Evolutionary conservation across 2,888 invertebrate species (phyloP).

Genomic region (Parascotia fuliginaria): DNA sequence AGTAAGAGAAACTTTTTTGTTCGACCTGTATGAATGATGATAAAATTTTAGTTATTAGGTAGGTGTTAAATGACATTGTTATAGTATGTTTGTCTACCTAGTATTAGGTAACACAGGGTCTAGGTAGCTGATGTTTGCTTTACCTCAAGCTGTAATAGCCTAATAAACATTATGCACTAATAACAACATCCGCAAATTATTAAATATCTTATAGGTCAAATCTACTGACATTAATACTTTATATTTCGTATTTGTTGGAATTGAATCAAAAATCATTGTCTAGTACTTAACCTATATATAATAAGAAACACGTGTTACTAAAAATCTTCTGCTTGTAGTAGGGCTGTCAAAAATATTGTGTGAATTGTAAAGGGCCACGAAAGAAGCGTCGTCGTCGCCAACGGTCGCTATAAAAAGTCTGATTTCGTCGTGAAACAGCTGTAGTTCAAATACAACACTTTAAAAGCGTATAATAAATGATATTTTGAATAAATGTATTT

Average conservation of each 20-base stretch:
- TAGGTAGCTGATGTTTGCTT: too few relatives aligned
- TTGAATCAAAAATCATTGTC: conserved; percentile 16
- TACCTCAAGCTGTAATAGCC: too few relatives aligned
- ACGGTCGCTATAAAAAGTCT: not conserved
- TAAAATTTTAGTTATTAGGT: too few relatives aligned
- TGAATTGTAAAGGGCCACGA: not conserved
- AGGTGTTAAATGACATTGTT: too few relatives aligned
- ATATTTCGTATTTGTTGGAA: conserved; percentile 8
- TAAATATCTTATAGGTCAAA: not conserved
- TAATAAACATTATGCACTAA: not conserved
- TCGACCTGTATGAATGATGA: too few relatives aligned
- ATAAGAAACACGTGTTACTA: conserved; percentile 27
- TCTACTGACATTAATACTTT: not conserved
- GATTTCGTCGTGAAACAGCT: not conserved
- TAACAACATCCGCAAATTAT: not conserved
- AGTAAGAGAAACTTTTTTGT: too few relatives aligned
- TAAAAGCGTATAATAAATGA: too few relatives aligned
- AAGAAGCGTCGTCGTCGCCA: too few relatives aligned
- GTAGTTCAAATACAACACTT: not conserved
- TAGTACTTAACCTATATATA: conserved; percentile 37
- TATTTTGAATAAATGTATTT: too few relatives aligned
- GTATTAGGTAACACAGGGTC: too few relatives aligned
- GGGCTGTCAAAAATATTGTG: conserved; percentile 17
- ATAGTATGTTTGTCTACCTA: too few relatives aligned
- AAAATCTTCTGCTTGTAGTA: conserved; percentile 14